These are phyloP conservation scores for Lethocerus indicus DNA, from an alignment of 1,140 invertebrate genomes.

Conservation along the genomic window DNA sequence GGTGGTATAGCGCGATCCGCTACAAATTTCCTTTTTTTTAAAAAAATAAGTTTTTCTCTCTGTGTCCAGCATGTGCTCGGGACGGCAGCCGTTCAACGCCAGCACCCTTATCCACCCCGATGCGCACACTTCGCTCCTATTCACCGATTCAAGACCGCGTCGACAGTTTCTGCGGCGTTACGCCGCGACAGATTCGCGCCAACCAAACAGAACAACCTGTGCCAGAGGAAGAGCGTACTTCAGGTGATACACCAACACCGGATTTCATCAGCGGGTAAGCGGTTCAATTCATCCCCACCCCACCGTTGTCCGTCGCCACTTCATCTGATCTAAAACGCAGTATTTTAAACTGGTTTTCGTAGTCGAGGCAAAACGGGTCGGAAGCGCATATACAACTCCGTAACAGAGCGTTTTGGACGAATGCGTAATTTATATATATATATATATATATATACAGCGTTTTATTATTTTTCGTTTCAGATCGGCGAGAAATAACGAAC, in stretches of 20 bases:
- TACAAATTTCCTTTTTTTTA: constrained; percentile 1
- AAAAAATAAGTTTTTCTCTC: no score
- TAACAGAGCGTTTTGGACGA: no score
- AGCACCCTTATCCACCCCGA: constrained; percentile 25
- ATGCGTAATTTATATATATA: neutral
- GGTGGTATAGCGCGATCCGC: no score
- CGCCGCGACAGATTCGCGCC: constrained; percentile 40
- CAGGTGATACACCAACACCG: constrained; percentile 39
- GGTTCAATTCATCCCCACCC: no score
- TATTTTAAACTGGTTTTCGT: no score
- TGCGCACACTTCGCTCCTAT: constrained; percentile 36
- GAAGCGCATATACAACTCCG: no score
- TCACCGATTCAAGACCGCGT: constrained; percentile 28
- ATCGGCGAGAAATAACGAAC: constrained; percentile 19
- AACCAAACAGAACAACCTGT: constrained; percentile 49
- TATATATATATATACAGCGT: neutral
- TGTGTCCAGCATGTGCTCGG: constrained; percentile 22
- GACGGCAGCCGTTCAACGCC: constrained; percentile 20
- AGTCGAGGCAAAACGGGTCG: no score
- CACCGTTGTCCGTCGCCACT: no score
- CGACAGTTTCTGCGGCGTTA: constrained; percentile 38
- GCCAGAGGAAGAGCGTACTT: constrained; percentile 36
- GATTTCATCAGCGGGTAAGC: constrained; percentile 32
- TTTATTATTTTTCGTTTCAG: constrained; percentile 4
- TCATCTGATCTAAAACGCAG: no score